Conservation (phyloP, 2,888 invertebrate species). For the Stenichneumon culpator region DNA sequence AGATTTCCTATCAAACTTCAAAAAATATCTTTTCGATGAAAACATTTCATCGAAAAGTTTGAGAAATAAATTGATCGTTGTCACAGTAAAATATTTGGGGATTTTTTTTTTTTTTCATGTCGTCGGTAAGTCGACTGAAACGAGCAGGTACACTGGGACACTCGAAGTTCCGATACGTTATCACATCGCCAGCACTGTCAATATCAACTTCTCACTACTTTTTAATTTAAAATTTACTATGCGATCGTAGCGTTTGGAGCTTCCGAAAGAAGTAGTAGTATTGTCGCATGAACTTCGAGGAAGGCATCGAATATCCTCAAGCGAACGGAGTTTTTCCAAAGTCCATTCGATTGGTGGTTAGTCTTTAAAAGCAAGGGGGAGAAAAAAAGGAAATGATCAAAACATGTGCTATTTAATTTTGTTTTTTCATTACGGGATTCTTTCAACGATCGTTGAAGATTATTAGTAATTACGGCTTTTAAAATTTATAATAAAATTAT, state of each 20-base stretch:
- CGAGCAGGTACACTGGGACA: background rate
- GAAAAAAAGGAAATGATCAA: slow-evolving; percentile 56
- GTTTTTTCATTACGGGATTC: slow-evolving; percentile 33
- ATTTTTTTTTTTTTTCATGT: background rate
- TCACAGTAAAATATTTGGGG: background rate
- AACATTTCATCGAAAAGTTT: background rate
- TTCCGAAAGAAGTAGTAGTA: slow-evolving; percentile 46
- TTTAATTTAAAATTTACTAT: slow-evolving; percentile 21
- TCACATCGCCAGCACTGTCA: slow-evolving; percentile 30
- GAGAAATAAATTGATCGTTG: background rate
- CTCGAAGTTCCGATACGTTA: slow-evolving; percentile 13
- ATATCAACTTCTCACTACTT: slow-evolving; percentile 20
- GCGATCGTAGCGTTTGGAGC: slow-evolving; percentile 49
- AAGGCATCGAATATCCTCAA: slow-evolving; percentile 46
- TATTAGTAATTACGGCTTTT: slow-evolving; percentile 39
- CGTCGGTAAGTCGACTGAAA: background rate
- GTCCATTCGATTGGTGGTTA: background rate
- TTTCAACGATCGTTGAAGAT: slow-evolving; percentile 53
- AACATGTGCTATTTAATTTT: slow-evolving; percentile 47
- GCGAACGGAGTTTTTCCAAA: slow-evolving; percentile 1
- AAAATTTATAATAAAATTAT: slow-evolving; percentile 21
- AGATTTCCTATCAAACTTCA: no score
- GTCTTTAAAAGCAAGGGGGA: slow-evolving; percentile 7
- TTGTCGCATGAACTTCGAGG: slow-evolving; percentile 38
- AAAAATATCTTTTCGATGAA: background rate